Evolutionary conservation across 1,140 invertebrate species (phyloP), one percentile per base, ranked within the genome.

Genomic region (Globodera rostochiensis): DNA sequence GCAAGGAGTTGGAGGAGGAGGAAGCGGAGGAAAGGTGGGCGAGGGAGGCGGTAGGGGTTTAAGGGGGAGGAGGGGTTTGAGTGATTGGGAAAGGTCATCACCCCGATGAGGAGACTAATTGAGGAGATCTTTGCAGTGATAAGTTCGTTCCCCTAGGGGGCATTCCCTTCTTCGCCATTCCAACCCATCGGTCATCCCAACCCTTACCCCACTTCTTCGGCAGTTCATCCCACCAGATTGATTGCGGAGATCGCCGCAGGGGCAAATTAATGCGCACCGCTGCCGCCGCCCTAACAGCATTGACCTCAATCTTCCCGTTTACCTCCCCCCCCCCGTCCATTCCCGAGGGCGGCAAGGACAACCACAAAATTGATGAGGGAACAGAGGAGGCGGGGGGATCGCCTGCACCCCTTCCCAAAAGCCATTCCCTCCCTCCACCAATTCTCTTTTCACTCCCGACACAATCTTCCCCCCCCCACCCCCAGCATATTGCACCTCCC

Each of bases 231-330:
- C 19, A 45, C 46, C 49, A 69, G 70, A 69, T 69, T 78, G 46
- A 78, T 69, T 78, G 77, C 77, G 77, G 70, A 78, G 66, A 53
- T 53, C 77, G 64, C 50, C 77, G 70, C 60, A 53, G 77, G 64
- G 66, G 77, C 77, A 78, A 78, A 78, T 78, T 78, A 78, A 78
- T 78, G 77, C 64, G 77, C 57, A 50, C 57, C 57, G 15, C 15
- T 64, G 57, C 57, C 13, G 57, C 57, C 57, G 57, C 57, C 57
- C 57, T 64, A 64, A 64, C 57, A 71, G 69, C 69, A 71, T 71
- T 71, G 69, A 71, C 69, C 77, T 78, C 77, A 66, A 78, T 78
- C 77, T 69, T 47, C 49, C 53, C 57, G 46, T 49, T 64, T 49
- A 64, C 36, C 57, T 45, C 66, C 66, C n/a, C 66, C 49, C 69